Evolutionary conservation across 1,140 invertebrate species (phyloP).

Genomic region (Tetragnatha versicolor): DNA sequence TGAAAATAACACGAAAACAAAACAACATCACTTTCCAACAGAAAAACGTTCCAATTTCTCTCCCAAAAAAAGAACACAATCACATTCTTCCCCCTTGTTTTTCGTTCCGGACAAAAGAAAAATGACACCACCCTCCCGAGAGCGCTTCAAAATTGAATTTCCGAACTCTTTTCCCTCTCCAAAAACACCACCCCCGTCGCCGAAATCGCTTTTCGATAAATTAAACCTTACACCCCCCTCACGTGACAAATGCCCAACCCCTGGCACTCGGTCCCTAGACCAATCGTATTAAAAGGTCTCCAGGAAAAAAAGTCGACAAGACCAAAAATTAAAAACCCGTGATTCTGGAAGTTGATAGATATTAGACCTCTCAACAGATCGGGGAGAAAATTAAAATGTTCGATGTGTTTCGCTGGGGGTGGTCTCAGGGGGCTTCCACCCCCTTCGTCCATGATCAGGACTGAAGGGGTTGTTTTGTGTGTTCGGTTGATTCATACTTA

Average conservation of each 20-base stretch:
- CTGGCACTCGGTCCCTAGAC: slow-evolving; percentile 11
- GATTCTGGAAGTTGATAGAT: slow-evolving; percentile 6
- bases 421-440: not conserved
- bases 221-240: slow-evolving; percentile 32
- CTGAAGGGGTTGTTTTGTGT: too few species aligned
- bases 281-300: slow-evolving; percentile 46
- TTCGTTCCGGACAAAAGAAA: slow-evolving; percentile 13
- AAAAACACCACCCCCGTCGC: not conserved
- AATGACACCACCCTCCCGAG: not conserved
- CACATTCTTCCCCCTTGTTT: too few species aligned
- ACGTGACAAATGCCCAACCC: slow-evolving; percentile 43
- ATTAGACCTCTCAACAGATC: slow-evolving; percentile 43
- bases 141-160: slow-evolving; percentile 48
- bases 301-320: not conserved
- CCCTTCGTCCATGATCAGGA: not conserved
- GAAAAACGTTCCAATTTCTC: not conserved
- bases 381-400: slow-evolving; percentile 46
- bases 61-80: not conserved
- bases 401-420: not conserved
- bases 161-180: not conserved
- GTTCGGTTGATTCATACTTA: too few species aligned
- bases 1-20: not conserved
- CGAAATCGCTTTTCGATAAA: slow-evolving; percentile 51
- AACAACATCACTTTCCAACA: too few species aligned
- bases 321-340: slow-evolving; percentile 47